These are phyloP conservation scores for Ectropis crepuscularia DNA, from an alignment of 2,888 invertebrate species.

Conservation along the genomic window DNA sequence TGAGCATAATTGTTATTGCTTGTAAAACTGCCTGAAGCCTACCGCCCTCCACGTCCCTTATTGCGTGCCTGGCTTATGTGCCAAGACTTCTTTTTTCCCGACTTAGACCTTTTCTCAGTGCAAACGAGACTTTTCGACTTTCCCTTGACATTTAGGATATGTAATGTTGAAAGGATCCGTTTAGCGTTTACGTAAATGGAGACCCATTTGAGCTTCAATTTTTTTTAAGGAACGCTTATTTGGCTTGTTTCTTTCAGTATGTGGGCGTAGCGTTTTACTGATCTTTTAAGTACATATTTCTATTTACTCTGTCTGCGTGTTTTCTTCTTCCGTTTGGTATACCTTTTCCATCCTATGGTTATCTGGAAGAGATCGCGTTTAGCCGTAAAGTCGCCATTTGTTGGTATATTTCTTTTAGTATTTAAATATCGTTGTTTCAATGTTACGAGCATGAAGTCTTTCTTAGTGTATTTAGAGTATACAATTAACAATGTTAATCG, in stretches of 20 bases:
- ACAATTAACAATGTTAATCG: too few relatives aligned
- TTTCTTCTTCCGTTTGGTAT: too few relatives aligned
- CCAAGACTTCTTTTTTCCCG: slow-evolving; percentile 6
- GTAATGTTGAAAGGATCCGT: slow-evolving; percentile 24
- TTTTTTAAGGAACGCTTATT: slow-evolving; percentile 5
- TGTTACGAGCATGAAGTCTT: too few relatives aligned
- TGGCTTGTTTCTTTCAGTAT: slow-evolving; percentile 8
- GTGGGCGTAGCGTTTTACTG: neutral
- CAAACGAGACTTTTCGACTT: slow-evolving; percentile 17
- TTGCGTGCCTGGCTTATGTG: slow-evolving; percentile 40
- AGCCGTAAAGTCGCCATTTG: too few relatives aligned
- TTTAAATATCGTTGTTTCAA: too few relatives aligned
- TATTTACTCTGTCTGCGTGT: neutral
- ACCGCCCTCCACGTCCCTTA: slow-evolving; percentile 48
- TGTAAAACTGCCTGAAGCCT: slow-evolving; percentile 47
- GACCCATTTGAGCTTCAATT: slow-evolving; percentile 7
- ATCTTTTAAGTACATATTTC: neutral
- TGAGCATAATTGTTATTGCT: slow-evolving; percentile 59
- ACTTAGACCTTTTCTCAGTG: slow-evolving; percentile 12
- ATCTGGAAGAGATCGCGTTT: too few relatives aligned
- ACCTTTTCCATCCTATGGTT: too few relatives aligned
- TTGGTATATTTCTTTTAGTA: too few relatives aligned
- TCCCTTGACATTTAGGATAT: slow-evolving; percentile 15
- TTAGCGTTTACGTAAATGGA: slow-evolving; percentile 24
- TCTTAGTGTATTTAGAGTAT: too few relatives aligned